These are phyloP conservation scores for Cephus nigrinus DNA, from an alignment of 2,888 invertebrate genomes.

Conservation along the genomic window DNA sequence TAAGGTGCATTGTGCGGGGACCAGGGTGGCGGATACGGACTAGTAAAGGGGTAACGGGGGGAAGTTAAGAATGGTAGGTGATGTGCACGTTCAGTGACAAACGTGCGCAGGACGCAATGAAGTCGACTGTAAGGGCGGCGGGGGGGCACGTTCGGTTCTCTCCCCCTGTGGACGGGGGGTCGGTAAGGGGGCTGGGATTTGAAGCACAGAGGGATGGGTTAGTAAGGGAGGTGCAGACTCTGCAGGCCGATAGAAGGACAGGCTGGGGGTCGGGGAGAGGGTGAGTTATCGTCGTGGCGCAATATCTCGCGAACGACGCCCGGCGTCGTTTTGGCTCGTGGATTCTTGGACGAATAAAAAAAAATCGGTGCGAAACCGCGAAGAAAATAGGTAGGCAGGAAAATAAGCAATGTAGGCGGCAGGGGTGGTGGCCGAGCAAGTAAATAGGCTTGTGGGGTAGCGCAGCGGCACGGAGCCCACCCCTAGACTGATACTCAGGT, in stretches of 20 bases:
- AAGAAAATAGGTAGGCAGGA: neutral
- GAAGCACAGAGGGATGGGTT: slow-evolving; percentile 15
- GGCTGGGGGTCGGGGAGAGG: slow-evolving; percentile 31
- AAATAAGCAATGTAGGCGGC: neutral
- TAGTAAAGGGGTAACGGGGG: neutral
- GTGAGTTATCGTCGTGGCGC: slow-evolving; percentile 44
- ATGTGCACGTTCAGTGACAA: slow-evolving; percentile 52
- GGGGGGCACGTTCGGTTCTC: slow-evolving; percentile 36
- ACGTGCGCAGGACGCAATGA: slow-evolving; percentile 53
- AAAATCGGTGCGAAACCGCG: slow-evolving; percentile 31
- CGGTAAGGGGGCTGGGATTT: slow-evolving; percentile 9
- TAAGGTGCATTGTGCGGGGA: slow-evolving; percentile 21
- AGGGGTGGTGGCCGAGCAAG: slow-evolving; percentile 2
- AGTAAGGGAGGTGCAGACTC: slow-evolving; percentile 15
- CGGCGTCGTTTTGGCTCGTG: slow-evolving; percentile 68
- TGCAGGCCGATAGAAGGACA: slow-evolving; percentile 14
- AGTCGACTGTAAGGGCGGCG: slow-evolving; percentile 51
- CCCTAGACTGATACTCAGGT: slow-evolving; percentile 64
- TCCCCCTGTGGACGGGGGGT: slow-evolving; percentile 9
- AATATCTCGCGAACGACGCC: slow-evolving; percentile 61
- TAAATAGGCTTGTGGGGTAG: slow-evolving; percentile 43
- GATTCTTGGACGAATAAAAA: slow-evolving; percentile 51
- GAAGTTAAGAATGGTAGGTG: slow-evolving; percentile 29
- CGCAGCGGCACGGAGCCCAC: slow-evolving; percentile 55
- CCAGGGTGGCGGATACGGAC: slow-evolving; percentile 7